Conservation (phyloP, 1,140 invertebrate species). For the Aphelenchoides fujianensis region DNA sequence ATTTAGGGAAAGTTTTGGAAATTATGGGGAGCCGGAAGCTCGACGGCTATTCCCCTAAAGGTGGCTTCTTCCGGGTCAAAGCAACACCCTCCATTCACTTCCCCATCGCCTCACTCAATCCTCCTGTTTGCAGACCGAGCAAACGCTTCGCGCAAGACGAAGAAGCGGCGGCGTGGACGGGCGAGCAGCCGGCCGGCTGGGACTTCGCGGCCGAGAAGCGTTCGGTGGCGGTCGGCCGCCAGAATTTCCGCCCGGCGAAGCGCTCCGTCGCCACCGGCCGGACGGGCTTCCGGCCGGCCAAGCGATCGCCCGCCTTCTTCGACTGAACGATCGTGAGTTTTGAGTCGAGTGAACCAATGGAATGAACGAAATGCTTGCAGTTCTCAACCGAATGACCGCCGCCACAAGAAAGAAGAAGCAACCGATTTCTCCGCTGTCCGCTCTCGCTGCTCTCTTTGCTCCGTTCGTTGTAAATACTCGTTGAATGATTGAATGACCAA, state of each 20-base stretch:
- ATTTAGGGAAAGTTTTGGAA: no score
- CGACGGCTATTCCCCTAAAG: no score
- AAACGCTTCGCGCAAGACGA: no score
- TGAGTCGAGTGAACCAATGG: neutral
- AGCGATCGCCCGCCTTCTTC: constrained; percentile 7
- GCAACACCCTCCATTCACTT: no score
- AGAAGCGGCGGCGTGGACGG: no score
- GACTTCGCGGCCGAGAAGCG: neutral
- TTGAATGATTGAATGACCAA: no score
- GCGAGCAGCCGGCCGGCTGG: neutral
- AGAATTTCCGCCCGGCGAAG: constrained; percentile 22
- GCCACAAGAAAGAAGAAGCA: neutral
- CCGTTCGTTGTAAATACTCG: no score
- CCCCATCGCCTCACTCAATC: neutral
- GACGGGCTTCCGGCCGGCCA: constrained; percentile 27
- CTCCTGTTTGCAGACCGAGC: constrained; percentile 11
- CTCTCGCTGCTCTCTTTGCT: no score
- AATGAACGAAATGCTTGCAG: neutral
- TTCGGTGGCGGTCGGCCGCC: constrained; percentile 17
- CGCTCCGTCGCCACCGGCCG: constrained; percentile 18
- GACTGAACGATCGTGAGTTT: no score
- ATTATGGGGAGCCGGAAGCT: no score
- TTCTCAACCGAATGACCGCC: neutral
- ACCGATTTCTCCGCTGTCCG: no score
- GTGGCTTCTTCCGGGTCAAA: no score